Base-by-base conservation (phyloP, 2,888 invertebrate genomes). In the Philhelius pedissequus region DNA sequence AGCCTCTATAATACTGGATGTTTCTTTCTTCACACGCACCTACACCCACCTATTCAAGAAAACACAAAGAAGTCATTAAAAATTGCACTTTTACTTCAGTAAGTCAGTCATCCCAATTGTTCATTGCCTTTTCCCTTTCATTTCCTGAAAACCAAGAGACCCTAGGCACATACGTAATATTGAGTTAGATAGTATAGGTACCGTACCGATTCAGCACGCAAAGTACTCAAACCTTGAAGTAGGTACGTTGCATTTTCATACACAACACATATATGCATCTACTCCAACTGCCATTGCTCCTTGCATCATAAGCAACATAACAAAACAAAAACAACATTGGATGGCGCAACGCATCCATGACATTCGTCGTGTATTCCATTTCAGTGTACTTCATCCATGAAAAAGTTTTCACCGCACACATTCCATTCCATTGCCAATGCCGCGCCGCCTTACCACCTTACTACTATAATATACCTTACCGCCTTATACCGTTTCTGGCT, bases 351-450 rank as follows among this genome's bases (percentile, higher is more conserved):
- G 80, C 70, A 81, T 81, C 81, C 81, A 76, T 81, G 81, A 76
- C 81, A 81, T 81, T 81, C 76, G 50, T 40, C 73, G 48, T 62
- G 68, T 62, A 73, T 78, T 83, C 78, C 78, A 77, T 78, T 83
- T 83, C 83, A 83, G 56, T 70, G 56, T 43, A 64, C 74, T 56
- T 68, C 83, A 78, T 35, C 74, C 83, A 64, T 83, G 83, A 83
- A 83, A 78, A 64, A 70, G 48, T 22, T 79, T 70, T 35, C 82
- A 77, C 62, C 81, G 70, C 76, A 81, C 48, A 74, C 32, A 80
- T 69, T 74, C 43, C 56, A 32, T 30, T 56, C 56, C 56, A 56
- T 56, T 68, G 54, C 45, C 73, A 35, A 27, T 40, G 54, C 68
- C 68, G 45, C n/a, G n/a, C n/a, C n/a, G n/a, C 27, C 43, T 22